Percentiles rank a stretch among this genome's conserved stretches.
phyloP scores from a whole-genome alignment of 2,888 invertebrate species.

The Ommatoiulus sabulosus region DNA sequence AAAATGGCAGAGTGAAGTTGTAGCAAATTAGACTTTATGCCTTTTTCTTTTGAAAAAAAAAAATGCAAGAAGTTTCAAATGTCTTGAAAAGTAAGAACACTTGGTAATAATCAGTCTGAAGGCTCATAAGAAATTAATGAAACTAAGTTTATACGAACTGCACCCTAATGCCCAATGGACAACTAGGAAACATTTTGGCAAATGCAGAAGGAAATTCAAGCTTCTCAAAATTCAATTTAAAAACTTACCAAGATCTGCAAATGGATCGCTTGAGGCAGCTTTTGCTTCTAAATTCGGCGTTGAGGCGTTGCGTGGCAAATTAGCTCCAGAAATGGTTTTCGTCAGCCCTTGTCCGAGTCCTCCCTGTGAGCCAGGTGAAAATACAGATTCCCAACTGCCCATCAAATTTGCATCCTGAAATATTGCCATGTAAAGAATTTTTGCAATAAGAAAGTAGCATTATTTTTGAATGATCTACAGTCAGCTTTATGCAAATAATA shows the following conservation, averaged over 20 bases:
- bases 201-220: too few species aligned
- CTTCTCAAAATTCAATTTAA: neutral
- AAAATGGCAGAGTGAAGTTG: too few species aligned
- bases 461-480: too few species aligned
- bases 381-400: slow-evolving; percentile 61
- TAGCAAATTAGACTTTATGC: too few species aligned
- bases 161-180: too few species aligned
- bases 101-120: too few species aligned
- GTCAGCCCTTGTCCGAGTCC: slow-evolving; percentile 45
- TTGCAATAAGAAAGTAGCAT: neutral
- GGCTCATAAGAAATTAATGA: neutral
- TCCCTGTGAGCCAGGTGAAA: slow-evolving; percentile 51
- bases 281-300: slow-evolving; percentile 60
- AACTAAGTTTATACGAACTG: neutral
- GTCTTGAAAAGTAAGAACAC: too few species aligned
- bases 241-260: slow-evolving; percentile 59
- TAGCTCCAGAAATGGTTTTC: slow-evolving; percentile 52
- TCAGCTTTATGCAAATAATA: too few species aligned
- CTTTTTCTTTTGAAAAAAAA: too few species aligned
- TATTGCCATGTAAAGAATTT: neutral
- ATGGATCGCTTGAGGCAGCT: slow-evolving; percentile 58
- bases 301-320: slow-evolving; percentile 60
- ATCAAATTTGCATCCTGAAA: slow-evolving; percentile 59
- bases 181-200: too few species aligned
- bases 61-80: too few species aligned